A percentile compares a stretch with the other conserved stretches of the same genome.
Conservation (phyloP, 2,888 invertebrate genomes). For the Agrochola lota region DNA sequence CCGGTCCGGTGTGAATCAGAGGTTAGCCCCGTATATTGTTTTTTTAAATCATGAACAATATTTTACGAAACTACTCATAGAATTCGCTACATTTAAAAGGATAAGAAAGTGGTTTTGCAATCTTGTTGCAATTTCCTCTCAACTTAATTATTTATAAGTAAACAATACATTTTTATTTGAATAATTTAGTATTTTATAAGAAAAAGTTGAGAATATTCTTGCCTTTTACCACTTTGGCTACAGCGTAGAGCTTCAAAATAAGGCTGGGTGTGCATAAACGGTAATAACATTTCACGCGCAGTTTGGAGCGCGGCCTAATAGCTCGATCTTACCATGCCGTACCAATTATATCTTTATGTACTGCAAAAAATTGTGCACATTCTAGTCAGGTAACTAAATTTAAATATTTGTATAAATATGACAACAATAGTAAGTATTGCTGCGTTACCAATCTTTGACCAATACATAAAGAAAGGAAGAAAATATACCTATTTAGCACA, state of each 20-base stretch:
- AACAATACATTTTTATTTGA: too few relatives aligned
- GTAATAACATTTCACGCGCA: slow-evolving; percentile 46
- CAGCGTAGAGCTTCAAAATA: slow-evolving; percentile 36
- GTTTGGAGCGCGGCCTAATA: slow-evolving; percentile 70
- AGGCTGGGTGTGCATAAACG: slow-evolving; percentile 56
- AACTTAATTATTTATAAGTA: not conserved
- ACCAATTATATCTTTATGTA: slow-evolving; percentile 51
- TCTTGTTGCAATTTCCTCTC: not conserved
- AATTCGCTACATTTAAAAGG: not conserved
- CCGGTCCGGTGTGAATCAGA: not conserved
- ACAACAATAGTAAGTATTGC: too few relatives aligned
- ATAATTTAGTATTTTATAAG: not conserved
- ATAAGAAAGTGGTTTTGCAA: not conserved
- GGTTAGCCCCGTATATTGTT: not conserved
- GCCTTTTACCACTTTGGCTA: slow-evolving; percentile 1
- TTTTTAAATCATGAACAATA: too few relatives aligned
- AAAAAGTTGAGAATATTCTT: not conserved
- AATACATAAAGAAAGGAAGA: too few relatives aligned
- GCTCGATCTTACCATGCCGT: slow-evolving; percentile 44
- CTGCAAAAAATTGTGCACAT: slow-evolving; percentile 27
- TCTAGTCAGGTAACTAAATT: not conserved
- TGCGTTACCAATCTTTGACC: too few relatives aligned
- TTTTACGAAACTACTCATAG: not conserved
- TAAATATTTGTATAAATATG: not conserved
- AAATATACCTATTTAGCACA: too few relatives aligned